Evolutionary conservation across 2,888 invertebrate species (phyloP), one percentile per base, ranked within the genome.

Genomic region (Uropetala carovei): DNA sequence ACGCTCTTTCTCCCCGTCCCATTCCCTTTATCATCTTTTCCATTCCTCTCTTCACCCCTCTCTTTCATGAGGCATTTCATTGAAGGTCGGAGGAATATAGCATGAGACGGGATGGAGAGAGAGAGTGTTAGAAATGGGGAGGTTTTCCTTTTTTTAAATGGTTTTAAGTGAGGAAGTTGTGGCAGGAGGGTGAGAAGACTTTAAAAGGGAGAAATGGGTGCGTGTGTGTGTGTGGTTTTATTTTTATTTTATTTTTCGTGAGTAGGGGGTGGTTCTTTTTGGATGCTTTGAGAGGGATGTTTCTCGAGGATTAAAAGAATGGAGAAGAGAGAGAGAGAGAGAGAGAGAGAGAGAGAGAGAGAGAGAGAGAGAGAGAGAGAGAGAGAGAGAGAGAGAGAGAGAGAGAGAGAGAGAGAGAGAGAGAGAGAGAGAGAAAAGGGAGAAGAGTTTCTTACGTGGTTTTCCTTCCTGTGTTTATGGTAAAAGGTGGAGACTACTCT

Each of bases 31-130:
- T 43, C 43, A 43, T 43, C 43, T 43, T 43, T 43, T 3, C 43
- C 43, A 43, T 43, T 43, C 43, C 43, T 1, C 43, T 43, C 43
- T 43, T 43, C 43, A 1, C 5, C 93, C 93, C 64, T 68, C 68
- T 68, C 22, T 22, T 68, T 68, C 68, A 22, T 9, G 68, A 68
- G 68, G 68, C 18, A 68, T 68, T 68, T 68, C 68, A 22, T 68
- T 22, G 68, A n/a, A 14, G 64, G 18, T 16, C 18, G 64, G 16
- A 68, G 30, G 64, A 64, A 64, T 18, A 64, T 64, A 14, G 64
- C 14, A 64, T 30, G 27, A 16, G 43, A 27, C 27, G 16, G 43
- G 82, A 11, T n/a, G 43, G 16, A 43, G 43, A 14, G n/a, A n/a
- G n/a, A 30, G 30, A 82, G 43, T 82, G 30, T 13, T 83, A 56